Conservation (phyloP, 2,888 invertebrate genomes). For the Acleris literana region DNA sequence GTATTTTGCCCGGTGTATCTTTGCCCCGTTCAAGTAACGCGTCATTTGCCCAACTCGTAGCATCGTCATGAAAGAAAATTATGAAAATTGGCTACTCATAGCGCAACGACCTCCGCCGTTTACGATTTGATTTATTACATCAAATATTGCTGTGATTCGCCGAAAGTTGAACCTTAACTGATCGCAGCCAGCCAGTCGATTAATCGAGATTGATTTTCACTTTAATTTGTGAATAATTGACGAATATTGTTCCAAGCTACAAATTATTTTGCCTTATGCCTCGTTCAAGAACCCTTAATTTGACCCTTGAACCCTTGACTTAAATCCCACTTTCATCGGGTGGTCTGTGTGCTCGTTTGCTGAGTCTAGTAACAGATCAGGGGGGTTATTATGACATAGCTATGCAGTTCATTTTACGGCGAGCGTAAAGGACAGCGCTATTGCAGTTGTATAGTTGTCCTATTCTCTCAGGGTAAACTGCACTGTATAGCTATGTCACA, state of each 20-base stretch:
- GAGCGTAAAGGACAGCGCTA: no score
- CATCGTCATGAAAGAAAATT: constrained; percentile 60
- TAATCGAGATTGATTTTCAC: constrained; percentile 20
- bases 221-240: constrained; percentile 4
- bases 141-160: constrained; percentile 27
- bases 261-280: not conserved
- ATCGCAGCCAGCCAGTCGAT: constrained; percentile 17
- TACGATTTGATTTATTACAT: constrained; percentile 32
- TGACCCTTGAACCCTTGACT: no score
- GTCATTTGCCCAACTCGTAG: constrained; percentile 65
- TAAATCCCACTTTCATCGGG: no score
- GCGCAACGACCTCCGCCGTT: constrained; percentile 32
- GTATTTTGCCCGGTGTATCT: constrained; percentile 8
- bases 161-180: constrained; percentile 23
- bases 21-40: constrained; percentile 57
- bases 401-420: no score
- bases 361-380: no score
- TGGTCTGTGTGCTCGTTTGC: no score
- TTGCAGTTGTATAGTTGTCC: no score
- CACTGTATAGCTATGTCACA: no score
- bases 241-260: constrained; percentile 1
- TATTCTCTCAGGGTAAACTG: no score
- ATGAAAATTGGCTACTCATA: constrained; percentile 57
- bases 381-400: no score
- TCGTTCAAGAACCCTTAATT: no score